Evolutionary conservation across 2,888 invertebrate genomes (phyloP).

Genomic region (Cephus spinipes): DNA sequence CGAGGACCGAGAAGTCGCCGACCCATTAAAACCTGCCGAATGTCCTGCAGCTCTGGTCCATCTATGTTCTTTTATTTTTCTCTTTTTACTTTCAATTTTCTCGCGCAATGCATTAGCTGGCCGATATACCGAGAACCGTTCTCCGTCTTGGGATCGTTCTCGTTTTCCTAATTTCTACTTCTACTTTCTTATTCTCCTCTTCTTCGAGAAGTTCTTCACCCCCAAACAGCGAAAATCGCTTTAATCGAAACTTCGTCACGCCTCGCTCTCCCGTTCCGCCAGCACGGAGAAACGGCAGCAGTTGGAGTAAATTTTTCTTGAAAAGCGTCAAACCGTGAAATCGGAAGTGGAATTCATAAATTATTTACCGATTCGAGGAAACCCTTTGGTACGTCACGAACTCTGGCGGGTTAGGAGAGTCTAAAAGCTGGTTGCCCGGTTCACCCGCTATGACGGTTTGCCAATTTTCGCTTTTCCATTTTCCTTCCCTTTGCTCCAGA

Average conservation of each 20-base stretch:
- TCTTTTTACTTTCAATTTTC: neutral
- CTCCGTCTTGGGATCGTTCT: neutral
- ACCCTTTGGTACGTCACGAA: slow-evolving; percentile 14
- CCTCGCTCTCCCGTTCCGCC: too few relatives aligned
- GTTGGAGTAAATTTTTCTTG: slow-evolving; percentile 2
- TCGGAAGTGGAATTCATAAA: slow-evolving; percentile 50
- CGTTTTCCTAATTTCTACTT: neutral
- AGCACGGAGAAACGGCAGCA: neutral
- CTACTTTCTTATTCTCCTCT: neutral
- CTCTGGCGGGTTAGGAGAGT: neutral
- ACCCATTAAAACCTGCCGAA: slow-evolving; percentile 36
- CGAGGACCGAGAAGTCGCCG: slow-evolving; percentile 17
- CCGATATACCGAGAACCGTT: neutral
- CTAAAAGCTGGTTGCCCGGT: too few relatives aligned
- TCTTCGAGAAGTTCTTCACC: neutral
- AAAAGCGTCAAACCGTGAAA: slow-evolving; percentile 42
- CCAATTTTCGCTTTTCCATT: too few relatives aligned
- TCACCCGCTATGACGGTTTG: too few relatives aligned
- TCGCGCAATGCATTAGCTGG: neutral
- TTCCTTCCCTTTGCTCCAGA: too few relatives aligned
- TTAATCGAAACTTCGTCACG: too few relatives aligned
- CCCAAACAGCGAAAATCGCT: neutral
- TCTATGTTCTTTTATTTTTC: neutral
- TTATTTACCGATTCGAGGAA: slow-evolving; percentile 47
- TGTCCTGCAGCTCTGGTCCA: slow-evolving; percentile 21